Evolutionary conservation across 1,140 invertebrate genomes (phyloP), one percentile per base, ranked within the genome.

Genomic region (Druon quercuslanigerum): DNA sequence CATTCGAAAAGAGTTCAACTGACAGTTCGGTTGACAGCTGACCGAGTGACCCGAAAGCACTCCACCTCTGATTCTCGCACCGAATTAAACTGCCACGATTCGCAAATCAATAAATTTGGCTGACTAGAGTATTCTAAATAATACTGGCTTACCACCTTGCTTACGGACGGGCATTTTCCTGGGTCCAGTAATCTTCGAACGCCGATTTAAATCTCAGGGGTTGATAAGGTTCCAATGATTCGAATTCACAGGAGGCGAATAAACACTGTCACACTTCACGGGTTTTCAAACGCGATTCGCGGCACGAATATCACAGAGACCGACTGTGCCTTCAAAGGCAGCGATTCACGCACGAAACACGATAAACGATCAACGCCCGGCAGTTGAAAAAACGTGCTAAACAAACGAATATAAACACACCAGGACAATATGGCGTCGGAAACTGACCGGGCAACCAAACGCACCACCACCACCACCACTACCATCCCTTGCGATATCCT

Each of bases 131-230:
- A 60, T 60, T 60, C 11, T 60, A 60, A 74, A 50, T 78, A 79
- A 80, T 71, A 85, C 81, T 87, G 88, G 86, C 89, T 91, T 90
- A 91, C 89, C 90, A 91, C 90, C 90, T 91, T 91, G 90, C 85
- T 90, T 91, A 87, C 90, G 89, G 82, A 91, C 90, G 80, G 90
- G 90, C 90, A 91, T 91, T 82, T 77, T 89, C 52, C 79, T 16
- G 71, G 54, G 72, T 51, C 56, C 73, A 54, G 40, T 57, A 50
- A 46, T 50, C 17, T 54, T 77, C 72, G 71, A 71, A 73, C 14
- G 75, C 72, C 52, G 76, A 72, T 75, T 73, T 70, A 54, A 78
- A 51, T 76, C 51, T 73, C 56, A 71, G 52, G 76, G 70, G 71
- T 79, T 66, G 73, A 17, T 60, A 13, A n/a, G 14, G 56, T 50